A percentile compares a stretch with the other conserved stretches of the same genome.
phyloP scores from a whole-genome alignment of 23 tunicate genomes.

The Styela clava region DNA sequence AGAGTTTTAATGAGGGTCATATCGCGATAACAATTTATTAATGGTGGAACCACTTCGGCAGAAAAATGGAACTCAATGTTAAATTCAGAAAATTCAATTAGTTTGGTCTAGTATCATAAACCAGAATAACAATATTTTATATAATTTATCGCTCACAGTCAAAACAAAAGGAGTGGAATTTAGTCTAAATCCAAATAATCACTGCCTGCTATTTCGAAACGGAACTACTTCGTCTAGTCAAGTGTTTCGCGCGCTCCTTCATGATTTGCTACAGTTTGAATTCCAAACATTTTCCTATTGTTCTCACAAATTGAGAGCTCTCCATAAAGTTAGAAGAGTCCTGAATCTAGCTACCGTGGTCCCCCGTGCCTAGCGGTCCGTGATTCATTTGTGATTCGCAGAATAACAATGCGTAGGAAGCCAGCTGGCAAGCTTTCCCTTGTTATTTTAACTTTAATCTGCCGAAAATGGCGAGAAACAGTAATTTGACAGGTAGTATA shows the following conservation, averaged over 20 bases:
- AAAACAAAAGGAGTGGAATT: background rate
- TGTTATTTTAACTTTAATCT: background rate
- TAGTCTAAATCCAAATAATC: background rate
- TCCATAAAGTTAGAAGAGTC: background rate
- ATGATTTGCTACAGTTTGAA: background rate
- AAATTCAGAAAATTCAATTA: too few species aligned
- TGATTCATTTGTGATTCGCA: background rate
- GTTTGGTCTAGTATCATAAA: too few species aligned
- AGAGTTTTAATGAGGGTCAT: too few species aligned
- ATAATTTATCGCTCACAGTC: background rate
- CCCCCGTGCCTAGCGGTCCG: background rate
- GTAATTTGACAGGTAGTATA: background rate
- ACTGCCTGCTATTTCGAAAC: background rate
- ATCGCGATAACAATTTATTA: too few species aligned
- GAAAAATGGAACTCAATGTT: too few species aligned
- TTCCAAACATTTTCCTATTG: background rate
- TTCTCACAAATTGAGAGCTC: background rate
- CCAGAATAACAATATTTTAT: too few species aligned
- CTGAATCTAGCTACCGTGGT: background rate
- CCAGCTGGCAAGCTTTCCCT: background rate
- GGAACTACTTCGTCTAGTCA: background rate
- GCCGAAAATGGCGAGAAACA: background rate
- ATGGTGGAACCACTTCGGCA: too few species aligned
- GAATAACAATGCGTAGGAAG: background rate
- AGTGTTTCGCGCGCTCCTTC: background rate